These are phyloP conservation scores for Antennarius striatus DNA, from an alignment of 2,113 vertebrate species.

Conservation along the genomic window DNA sequence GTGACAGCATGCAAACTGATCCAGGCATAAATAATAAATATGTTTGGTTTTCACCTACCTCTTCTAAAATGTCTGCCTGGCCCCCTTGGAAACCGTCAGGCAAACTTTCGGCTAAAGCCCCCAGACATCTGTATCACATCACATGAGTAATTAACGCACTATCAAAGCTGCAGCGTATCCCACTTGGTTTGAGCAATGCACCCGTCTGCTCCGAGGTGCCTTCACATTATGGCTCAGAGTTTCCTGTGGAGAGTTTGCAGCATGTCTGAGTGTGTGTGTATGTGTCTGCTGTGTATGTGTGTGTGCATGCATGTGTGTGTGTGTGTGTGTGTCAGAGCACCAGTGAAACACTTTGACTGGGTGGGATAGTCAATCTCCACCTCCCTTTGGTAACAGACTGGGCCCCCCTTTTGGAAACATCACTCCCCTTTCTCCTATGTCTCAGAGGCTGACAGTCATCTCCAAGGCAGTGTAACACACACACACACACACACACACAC, in stretches of 20 bases:
- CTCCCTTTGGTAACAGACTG: conserved; percentile 78
- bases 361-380: conserved; percentile 87
- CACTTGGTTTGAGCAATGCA: conserved; percentile 78
- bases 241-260: conserved; percentile 79
- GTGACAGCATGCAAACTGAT: conserved; percentile 83
- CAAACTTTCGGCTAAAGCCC: conserved; percentile 83
- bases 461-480: conserved; percentile 20
- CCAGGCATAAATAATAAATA: conserved; percentile 83
- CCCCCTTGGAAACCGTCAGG: conserved; percentile 82
- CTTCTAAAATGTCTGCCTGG: conserved; percentile 84
- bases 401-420: conserved; percentile 78
- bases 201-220: conserved; percentile 80
- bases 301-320: conserved; percentile 3
- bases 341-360: conserved; percentile 78
- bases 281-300: conserved; percentile 6
- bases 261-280: conserved; percentile 49
- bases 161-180: conserved; percentile 82
- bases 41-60: conserved; percentile 84
- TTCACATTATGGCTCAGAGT: conserved; percentile 79
- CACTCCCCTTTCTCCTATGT: conserved; percentile 67
- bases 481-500: conserved; percentile 4
- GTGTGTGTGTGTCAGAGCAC: conserved; percentile 57
- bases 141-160: conserved; percentile 86
- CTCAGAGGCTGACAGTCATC: conserved; percentile 72
- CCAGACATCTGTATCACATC: conserved; percentile 84